Percentiles rank a stretch among this genome's conserved stretches.
Conservation (phyloP, 92 coral and sea anemone species). For the Parazoanthus darwini region DNA sequence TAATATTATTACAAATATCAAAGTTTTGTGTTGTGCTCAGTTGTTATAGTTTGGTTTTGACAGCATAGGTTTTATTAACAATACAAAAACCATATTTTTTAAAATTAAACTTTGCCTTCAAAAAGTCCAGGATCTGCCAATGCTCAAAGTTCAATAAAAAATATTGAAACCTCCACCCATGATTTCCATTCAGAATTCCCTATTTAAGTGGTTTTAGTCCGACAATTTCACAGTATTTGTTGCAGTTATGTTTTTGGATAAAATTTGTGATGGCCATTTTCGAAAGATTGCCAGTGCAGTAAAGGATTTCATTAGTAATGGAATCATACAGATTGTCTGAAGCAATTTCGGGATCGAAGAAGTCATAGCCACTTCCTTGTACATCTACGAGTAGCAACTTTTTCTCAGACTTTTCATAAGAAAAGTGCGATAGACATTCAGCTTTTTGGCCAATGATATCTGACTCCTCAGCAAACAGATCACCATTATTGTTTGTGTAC, state of each 20-base stretch:
- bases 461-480: not conserved
- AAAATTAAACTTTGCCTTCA: slow-evolving; percentile 8
- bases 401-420: slow-evolving; percentile 44
- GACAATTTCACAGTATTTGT: slow-evolving; percentile 26
- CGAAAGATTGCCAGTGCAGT: slow-evolving; percentile 48
- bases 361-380: slow-evolving; percentile 34
- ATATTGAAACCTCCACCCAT: slow-evolving; percentile 22
- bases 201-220: slow-evolving; percentile 24
- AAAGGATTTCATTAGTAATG: slow-evolving; percentile 33
- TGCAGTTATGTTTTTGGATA: slow-evolving; percentile 37
- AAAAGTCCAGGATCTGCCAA: slow-evolving; percentile 17
- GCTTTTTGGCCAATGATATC: slow-evolving; percentile 44
- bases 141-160: slow-evolving; percentile 26
- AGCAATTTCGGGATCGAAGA: slow-evolving; percentile 53
- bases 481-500: slow-evolving; percentile 52
- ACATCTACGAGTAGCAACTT: slow-evolving; percentile 42
- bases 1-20: slow-evolving; percentile 17
- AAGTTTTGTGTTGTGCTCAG: slow-evolving; percentile 27
- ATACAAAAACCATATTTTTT: slow-evolving; percentile 21
- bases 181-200: slow-evolving; percentile 11
- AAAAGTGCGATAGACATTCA: slow-evolving; percentile 45
- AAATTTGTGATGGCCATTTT: slow-evolving; percentile 37
- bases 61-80: slow-evolving; percentile 21
- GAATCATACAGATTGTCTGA: slow-evolving; percentile 44
- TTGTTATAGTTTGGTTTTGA: slow-evolving; percentile 33